Evolutionary conservation across 2,888 invertebrate species (phyloP), one percentile per base, ranked within the genome.

Genomic region (Boloria euphrosyne): DNA sequence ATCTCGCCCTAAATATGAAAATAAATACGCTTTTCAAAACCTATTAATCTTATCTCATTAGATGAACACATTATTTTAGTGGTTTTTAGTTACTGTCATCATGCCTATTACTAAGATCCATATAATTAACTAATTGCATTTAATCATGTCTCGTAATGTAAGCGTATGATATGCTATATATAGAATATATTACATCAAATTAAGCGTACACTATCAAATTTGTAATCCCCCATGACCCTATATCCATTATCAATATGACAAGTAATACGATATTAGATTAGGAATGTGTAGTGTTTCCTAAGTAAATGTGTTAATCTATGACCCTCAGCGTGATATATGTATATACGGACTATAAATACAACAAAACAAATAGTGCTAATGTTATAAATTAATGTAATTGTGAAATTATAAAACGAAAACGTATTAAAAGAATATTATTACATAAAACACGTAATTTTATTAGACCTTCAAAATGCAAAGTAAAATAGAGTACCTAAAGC

Each of bases 141-240:
- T 67, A 65, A 72, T 67, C 71, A 68, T 73, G 70, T 71, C 68
- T 65, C 58, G 60, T 68, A 70, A 71, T 69, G 67, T 68, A 65
- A 65, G 72, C 49, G 6, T 46, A 38, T 50, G 31, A 46, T 43
- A 61, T 52, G 53, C 16, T 65, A 66, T 71, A 66, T 67, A 69
- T 65, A 67, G 65, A 65, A n/a, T 59, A 59, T 38, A 49, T 44
- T 53, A 65, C 68, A 73, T 74, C 71, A 73, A 73, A 75, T 74
- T 74, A 76, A 71, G 70, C 71, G 61, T 69, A 67, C 59, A 71
- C 59, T 71, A 71, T 74, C 72, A 72, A 73, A 71, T 74, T 74
- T 68, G 72, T 71, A 70, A 71, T 74, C 73, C 74, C 71, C 68
- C 71, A 67, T 73, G 73, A 67, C 70, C 69, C 54, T 59, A 65